These are phyloP conservation scores for Tretioscincus oriximinensis DNA, from an alignment of 2,113 vertebrate species.

Conservation along the genomic window DNA sequence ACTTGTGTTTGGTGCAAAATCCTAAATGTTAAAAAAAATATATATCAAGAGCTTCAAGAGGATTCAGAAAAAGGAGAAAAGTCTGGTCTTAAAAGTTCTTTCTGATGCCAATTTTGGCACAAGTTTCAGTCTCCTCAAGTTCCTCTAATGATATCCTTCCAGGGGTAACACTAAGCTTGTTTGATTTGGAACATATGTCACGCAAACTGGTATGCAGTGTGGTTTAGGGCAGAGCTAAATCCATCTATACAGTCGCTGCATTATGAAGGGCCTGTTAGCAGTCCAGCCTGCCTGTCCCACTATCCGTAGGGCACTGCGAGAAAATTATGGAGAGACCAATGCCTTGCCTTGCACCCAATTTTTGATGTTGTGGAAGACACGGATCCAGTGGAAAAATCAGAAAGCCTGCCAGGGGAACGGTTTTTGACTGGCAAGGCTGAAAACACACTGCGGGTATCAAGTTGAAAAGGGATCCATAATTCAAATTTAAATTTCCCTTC, in stretches of 20 bases:
- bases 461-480: too few species aligned
- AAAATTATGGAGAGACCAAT: conserved; percentile 1
- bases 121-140: conserved; percentile 12
- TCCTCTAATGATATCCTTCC: conserved; percentile 41
- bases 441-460: neutral
- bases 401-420: neutral
- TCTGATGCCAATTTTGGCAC: conserved; percentile 17
- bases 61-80: neutral
- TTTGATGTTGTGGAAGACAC: conserved; percentile 18
- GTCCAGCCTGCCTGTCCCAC: neutral
- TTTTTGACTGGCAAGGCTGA: neutral
- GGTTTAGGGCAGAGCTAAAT: conserved; percentile 35
- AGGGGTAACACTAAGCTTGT: neutral
- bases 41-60: neutral
- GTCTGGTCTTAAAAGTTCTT: neutral
- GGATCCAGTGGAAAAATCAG: neutral
- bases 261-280: conserved; percentile 35
- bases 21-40: neutral
- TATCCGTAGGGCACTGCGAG: neutral
- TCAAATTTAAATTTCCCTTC: neutral
- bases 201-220: conserved; percentile 26
- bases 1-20: neutral
- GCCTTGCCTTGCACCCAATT: conserved; percentile 29
- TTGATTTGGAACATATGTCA: conserved; percentile 56
- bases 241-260: conserved; percentile 25